A percentile compares a stretch with the other conserved stretches of the same genome.
These are phyloP conservation scores for Arctia plantaginis DNA, from an alignment of 2,888 invertebrate genomes.

Conservation along the genomic window DNA sequence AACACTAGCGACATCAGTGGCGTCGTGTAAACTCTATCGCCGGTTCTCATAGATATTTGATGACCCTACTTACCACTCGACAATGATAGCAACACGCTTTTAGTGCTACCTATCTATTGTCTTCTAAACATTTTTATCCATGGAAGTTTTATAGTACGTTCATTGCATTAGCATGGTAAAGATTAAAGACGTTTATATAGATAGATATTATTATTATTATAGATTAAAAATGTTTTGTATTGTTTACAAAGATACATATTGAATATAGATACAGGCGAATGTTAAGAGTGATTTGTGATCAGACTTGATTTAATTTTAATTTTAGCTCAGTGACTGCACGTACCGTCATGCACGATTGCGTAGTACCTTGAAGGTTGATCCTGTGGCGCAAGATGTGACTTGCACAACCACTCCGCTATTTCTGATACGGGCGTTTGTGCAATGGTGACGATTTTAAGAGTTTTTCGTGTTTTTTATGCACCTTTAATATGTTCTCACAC, in stretches of 20 bases:
- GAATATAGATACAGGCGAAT: conserved; percentile 29
- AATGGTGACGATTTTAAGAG: conserved; percentile 58
- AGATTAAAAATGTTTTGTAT: too few relatives aligned
- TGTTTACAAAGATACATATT: conserved; percentile 20
- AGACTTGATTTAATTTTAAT: conserved; percentile 64
- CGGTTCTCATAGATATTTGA: not conserved
- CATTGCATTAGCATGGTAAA: too few relatives aligned
- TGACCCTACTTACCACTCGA: too few relatives aligned
- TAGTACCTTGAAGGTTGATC: conserved; percentile 77
- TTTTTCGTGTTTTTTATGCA: conserved; percentile 38
- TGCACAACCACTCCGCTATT: conserved; percentile 78
- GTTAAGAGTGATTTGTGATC: conserved; percentile 48
- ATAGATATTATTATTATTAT: too few relatives aligned
- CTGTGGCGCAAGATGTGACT: conserved; percentile 79
- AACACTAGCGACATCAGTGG: not conserved
- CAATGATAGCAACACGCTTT: too few relatives aligned
- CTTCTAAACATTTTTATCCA: too few relatives aligned
- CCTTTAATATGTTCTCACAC: not conserved
- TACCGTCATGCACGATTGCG: conserved; percentile 74
- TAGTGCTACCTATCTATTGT: too few relatives aligned
- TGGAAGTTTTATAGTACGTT: not conserved
- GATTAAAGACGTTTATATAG: too few relatives aligned
- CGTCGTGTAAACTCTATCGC: not conserved
- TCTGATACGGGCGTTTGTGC: conserved; percentile 62
- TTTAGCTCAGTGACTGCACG: conserved; percentile 67